phyloP scores from a whole-genome alignment of 1,140 invertebrate species.

The Pseudomyrmex flavicornis region DNA sequence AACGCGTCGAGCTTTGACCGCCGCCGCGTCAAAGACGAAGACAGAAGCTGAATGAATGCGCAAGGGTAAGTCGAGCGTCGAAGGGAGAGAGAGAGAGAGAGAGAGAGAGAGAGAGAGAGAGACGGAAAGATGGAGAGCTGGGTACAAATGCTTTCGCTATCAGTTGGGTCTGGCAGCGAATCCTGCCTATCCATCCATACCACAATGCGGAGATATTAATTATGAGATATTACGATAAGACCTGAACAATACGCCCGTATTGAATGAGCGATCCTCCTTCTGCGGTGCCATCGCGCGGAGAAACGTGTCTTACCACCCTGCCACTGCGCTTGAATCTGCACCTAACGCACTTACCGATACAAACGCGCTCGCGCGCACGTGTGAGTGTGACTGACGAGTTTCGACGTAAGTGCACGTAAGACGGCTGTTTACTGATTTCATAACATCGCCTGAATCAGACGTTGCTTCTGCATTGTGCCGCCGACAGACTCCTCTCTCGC shows the following conservation, averaged over 20 bases:
- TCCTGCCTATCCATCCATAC: slow-evolving; percentile 85
- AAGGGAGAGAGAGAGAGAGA: background rate
- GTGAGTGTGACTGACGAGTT: slow-evolving; percentile 58
- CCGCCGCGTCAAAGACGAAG: slow-evolving; percentile 48
- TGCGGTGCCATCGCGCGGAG: slow-evolving; percentile 62
- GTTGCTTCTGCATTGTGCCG: slow-evolving; percentile 31
- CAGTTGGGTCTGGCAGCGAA: slow-evolving; percentile 83
- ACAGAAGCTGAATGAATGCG: slow-evolving; percentile 17
- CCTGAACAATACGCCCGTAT: slow-evolving; percentile 85
- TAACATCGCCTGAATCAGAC: slow-evolving; percentile 53
- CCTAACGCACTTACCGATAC: slow-evolving; percentile 60
- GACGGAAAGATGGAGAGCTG: slow-evolving; percentile 62
- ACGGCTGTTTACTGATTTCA: slow-evolving; percentile 63
- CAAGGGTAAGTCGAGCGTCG: background rate
- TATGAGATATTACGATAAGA: slow-evolving; percentile 86
- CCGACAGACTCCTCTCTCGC: slow-evolving; percentile 23
- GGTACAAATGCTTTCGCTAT: slow-evolving; percentile 83
- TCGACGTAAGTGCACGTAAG: slow-evolving; percentile 48
- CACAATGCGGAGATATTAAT: slow-evolving; percentile 86
- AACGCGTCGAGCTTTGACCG: slow-evolving; percentile 48
- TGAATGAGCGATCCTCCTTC: slow-evolving; percentile 83
- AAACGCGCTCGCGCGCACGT: slow-evolving; percentile 40
- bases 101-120: slow-evolving; percentile 27
- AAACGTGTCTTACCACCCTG: slow-evolving; percentile 74
- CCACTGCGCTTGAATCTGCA: slow-evolving; percentile 51